These are phyloP conservation scores for Euthynnus affinis DNA, from an alignment of 2,797 vertebrate species.

Conservation along the genomic window DNA sequence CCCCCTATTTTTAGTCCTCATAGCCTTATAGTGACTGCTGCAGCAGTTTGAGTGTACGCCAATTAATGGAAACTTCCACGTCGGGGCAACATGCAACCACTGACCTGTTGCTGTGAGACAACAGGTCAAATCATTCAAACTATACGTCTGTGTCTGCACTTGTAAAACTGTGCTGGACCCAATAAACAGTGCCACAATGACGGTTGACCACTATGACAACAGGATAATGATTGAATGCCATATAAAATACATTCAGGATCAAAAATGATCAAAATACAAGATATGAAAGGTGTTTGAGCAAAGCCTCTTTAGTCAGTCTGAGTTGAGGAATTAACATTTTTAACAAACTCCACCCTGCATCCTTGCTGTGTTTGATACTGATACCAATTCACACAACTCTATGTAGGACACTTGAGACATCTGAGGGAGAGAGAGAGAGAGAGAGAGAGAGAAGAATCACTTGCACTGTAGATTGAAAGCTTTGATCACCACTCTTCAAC, in stretches of 20 bases:
- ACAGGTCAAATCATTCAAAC: not conserved
- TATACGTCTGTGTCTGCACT: not conserved
- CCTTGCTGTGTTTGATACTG: constrained; percentile 49
- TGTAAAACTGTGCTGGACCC: not conserved
- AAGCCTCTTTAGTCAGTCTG: constrained; percentile 38
- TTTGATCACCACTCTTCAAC: constrained; percentile 80
- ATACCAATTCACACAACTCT: constrained; percentile 56
- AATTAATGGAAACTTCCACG: not conserved
- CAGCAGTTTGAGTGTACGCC: not conserved
- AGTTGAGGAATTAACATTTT: constrained; percentile 44
- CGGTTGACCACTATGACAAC: not conserved
- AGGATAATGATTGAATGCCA: not conserved
- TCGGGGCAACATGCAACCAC: too few species aligned
- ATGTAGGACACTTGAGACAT: constrained; percentile 56
- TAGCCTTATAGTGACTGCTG: too few species aligned
- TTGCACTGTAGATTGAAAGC: constrained; percentile 73
- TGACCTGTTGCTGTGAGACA: not conserved
- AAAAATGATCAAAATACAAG: constrained; percentile 3
- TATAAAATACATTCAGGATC: not conserved
- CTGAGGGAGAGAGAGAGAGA: constrained; percentile 66
- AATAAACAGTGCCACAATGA: not conserved
- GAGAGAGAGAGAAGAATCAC: constrained; percentile 76
- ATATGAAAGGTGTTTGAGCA: constrained; percentile 24
- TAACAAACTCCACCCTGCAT: constrained; percentile 36
- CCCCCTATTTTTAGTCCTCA: too few species aligned